Evolutionary conservation across 2,797 vertebrate genomes (phyloP).

Genomic region (Cyclopterus lumpus): DNA sequence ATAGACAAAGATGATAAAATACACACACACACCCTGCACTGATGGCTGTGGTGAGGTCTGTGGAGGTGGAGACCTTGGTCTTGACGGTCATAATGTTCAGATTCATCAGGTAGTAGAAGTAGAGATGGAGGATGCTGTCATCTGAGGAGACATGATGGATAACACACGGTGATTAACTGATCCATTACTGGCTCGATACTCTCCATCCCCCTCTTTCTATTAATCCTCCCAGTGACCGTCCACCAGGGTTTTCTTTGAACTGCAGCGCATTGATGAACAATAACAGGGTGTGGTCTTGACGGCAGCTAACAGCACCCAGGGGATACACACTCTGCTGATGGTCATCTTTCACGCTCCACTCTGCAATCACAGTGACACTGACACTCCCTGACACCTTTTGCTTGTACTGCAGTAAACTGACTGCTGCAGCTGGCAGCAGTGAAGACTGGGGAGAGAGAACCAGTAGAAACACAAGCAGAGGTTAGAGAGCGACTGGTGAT

Average conservation of each 20-base stretch:
- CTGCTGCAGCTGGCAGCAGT: slow-evolving; percentile 42
- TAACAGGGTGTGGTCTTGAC: slow-evolving; percentile 33
- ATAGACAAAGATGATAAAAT: not conserved
- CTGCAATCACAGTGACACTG: slow-evolving; percentile 51
- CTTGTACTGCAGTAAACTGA: slow-evolving; percentile 51
- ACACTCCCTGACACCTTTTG: slow-evolving; percentile 37
- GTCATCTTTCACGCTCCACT: slow-evolving; percentile 19
- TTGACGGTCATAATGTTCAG: slow-evolving; percentile 97
- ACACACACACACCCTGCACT: slow-evolving; percentile 88
- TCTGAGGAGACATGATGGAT: slow-evolving; percentile 82
- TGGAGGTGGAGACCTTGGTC: slow-evolving; percentile 88
- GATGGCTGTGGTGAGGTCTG: slow-evolving; percentile 88
- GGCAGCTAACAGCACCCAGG: slow-evolving; percentile 30
- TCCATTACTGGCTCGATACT: slow-evolving; percentile 31
- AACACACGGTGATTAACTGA: slow-evolving; percentile 33
- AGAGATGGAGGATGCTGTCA: slow-evolving; percentile 90
- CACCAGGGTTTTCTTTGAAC: slow-evolving; percentile 46
- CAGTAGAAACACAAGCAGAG: slow-evolving; percentile 40
- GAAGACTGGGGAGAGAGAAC: slow-evolving; percentile 18
- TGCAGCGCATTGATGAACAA: slow-evolving; percentile 30
- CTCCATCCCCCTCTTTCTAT: slow-evolving; percentile 19
- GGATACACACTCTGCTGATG: slow-evolving; percentile 38
- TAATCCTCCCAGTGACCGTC: slow-evolving; percentile 28
- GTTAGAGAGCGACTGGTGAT: slow-evolving; percentile 26
- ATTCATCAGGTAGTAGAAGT: slow-evolving; percentile 96